Evolutionary conservation across 2,888 invertebrate genomes (phyloP).

Genomic region (Ametastegia equiseti): DNA sequence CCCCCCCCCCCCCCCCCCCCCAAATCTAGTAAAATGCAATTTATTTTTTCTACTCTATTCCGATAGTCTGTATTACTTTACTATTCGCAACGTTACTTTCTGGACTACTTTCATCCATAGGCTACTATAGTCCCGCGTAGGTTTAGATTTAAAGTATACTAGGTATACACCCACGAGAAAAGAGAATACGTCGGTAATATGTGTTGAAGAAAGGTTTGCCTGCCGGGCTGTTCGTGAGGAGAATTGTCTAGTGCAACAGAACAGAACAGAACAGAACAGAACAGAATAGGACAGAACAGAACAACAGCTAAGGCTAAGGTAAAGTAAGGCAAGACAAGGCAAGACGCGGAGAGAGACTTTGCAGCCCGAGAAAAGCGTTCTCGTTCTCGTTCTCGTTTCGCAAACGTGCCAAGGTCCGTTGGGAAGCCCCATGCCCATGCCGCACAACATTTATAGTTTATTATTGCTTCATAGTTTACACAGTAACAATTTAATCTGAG

Average conservation of each 20-base stretch:
- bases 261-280: neutral
- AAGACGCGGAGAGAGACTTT: neutral
- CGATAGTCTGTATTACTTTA: too few relatives aligned
- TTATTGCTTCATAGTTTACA: too few relatives aligned
- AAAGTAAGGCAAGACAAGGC: too few relatives aligned
- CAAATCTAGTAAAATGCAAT: too few relatives aligned
- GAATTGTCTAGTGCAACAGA: slow-evolving; percentile 1
- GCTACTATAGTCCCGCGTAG: neutral
- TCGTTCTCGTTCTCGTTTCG: neutral
- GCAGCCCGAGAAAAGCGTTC: neutral
- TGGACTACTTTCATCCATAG: neutral
- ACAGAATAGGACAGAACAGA: neutral
- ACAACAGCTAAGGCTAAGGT: neutral
- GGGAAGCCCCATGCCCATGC: neutral
- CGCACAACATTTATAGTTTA: too few relatives aligned
- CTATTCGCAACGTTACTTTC: neutral
- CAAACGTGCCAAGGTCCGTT: slow-evolving; percentile 23
- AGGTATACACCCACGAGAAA: neutral
- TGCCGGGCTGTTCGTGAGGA: neutral
- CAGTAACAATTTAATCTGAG: too few relatives aligned
- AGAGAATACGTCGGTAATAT: neutral
- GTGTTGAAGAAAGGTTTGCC: neutral
- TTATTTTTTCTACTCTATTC: too few relatives aligned
- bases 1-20: too few relatives aligned
- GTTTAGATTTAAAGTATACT: neutral